phyloP scores from a whole-genome alignment of 2,113 vertebrate genomes.

The Benitochromis conjunctus region DNA sequence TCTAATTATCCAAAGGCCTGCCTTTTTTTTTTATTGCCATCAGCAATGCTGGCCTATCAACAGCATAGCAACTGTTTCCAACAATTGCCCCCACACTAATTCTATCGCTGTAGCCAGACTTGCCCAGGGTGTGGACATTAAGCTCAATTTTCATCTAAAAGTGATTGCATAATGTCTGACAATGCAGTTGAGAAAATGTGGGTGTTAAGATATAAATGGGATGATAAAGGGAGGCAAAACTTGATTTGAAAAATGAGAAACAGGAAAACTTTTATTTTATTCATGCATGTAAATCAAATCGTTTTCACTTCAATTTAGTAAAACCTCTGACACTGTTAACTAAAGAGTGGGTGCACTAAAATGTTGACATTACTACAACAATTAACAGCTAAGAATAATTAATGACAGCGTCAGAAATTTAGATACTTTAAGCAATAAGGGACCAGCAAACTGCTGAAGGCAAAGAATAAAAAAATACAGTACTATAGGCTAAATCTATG shows the following conservation, averaged over 20 bases:
- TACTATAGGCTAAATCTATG: background rate
- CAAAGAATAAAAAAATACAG: background rate
- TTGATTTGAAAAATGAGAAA: background rate
- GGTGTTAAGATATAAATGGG: background rate
- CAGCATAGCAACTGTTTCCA: constrained; percentile 44
- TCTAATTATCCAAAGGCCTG: constrained; percentile 53
- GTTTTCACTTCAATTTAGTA: background rate
- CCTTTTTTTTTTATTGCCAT: constrained; percentile 35
- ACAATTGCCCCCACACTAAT: constrained; percentile 42
- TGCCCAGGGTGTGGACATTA: constrained; percentile 35
- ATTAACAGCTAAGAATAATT: background rate
- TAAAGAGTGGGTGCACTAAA: background rate
- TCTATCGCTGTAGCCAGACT: constrained; percentile 30
- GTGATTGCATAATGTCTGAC: constrained; percentile 11
- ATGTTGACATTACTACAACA: background rate
- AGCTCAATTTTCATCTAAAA: constrained; percentile 47
- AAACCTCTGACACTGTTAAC: background rate
- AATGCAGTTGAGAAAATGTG: constrained; percentile 22
- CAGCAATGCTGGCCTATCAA: constrained; percentile 29
- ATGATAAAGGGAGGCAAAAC: background rate
- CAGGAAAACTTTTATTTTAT: background rate
- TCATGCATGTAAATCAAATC: background rate
- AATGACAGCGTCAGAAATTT: background rate
- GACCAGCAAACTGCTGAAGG: background rate
- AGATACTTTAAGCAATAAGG: background rate